phyloP scores from a whole-genome alignment of 2,113 vertebrate genomes.

The Engraulis encrasicolus region DNA sequence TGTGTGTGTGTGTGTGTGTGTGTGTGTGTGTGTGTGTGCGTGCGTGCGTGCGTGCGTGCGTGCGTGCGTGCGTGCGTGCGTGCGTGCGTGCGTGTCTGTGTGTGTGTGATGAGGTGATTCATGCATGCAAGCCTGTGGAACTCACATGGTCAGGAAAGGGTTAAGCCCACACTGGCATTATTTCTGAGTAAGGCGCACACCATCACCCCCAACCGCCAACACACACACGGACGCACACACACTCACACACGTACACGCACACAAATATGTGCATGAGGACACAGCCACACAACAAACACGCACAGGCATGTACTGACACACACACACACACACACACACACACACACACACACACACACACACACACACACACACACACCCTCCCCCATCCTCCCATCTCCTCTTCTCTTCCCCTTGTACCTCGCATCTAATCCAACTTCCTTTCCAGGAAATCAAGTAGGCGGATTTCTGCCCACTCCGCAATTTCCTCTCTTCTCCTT shows the following conservation, averaged over 20 bases:
- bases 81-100: no score
- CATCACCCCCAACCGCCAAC: slow-evolving; percentile 56
- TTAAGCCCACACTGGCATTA: slow-evolving; percentile 59
- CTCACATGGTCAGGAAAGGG: slow-evolving; percentile 36
- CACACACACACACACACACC: background rate
- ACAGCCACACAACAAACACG: no score
- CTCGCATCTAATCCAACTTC: slow-evolving; percentile 74
- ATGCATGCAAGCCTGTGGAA: background rate
- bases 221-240: background rate
- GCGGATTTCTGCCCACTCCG: slow-evolving; percentile 77
- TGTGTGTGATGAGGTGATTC: background rate
- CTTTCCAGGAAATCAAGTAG: slow-evolving; percentile 79
- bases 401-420: slow-evolving; percentile 51
- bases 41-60: no score
- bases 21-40: no score
- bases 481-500: slow-evolving; percentile 78
- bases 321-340: background rate
- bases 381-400: background rate
- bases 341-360: background rate
- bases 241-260: background rate
- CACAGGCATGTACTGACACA: no score
- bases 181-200: slow-evolving; percentile 66
- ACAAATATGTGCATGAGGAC: no score
- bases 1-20: no score
- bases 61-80: no score